These are phyloP conservation scores for Brachionus asplanchnoidis DNA, from an alignment of 1,140 invertebrate genomes.

Conservation along the genomic window DNA sequence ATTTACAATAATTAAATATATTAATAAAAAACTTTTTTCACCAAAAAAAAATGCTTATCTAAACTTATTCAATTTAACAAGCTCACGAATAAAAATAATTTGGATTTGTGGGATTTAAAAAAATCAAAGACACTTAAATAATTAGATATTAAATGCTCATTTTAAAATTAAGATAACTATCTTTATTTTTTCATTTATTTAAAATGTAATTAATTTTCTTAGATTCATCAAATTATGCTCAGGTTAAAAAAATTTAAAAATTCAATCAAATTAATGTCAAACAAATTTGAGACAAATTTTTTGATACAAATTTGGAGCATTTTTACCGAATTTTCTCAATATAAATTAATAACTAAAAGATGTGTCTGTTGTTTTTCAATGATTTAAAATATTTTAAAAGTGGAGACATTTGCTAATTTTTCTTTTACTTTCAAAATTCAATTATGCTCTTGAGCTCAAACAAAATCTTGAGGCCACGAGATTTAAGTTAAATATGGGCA, in stretches of 20 bases:
- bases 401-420: neutral
- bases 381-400: neutral
- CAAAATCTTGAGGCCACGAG: neutral
- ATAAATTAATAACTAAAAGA: neutral
- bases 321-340: neutral
- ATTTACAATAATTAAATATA: no score
- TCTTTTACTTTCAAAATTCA: neutral
- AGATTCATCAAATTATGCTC: neutral
- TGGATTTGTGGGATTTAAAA: neutral
- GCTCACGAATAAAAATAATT: neutral
- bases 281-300: neutral
- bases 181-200: neutral
- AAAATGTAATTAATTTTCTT: neutral
- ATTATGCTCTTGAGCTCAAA: neutral
- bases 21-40: no score
- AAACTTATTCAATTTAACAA: neutral
- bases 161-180: neutral
- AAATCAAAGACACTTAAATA: neutral
- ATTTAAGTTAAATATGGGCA: constrained; percentile 2
- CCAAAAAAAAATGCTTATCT: neutral
- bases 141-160: neutral
- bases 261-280: neutral
- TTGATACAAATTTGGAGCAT: neutral
- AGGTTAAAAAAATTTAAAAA: neutral
- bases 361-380: neutral